These are phyloP conservation scores for Urocitellus parryii DNA, from an alignment of 2,113 vertebrate species.

Conservation along the genomic window DNA sequence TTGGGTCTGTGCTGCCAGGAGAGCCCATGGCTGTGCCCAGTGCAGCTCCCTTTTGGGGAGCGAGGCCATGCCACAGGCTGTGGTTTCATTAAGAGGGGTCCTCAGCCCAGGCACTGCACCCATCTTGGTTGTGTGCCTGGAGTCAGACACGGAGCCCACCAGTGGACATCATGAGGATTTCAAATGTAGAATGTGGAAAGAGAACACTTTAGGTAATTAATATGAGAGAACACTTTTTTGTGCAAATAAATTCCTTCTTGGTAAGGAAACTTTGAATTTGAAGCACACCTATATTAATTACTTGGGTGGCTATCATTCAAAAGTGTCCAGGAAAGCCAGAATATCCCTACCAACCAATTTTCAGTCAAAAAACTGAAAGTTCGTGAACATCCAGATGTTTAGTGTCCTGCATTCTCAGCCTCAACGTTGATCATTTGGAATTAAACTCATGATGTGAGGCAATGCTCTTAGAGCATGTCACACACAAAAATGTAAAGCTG, in stretches of 20 bases:
- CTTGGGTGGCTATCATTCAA: neutral
- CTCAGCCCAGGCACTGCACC: neutral
- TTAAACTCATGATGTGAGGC: conserved; percentile 63
- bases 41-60: rapidly evolving
- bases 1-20: neutral
- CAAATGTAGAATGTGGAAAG: neutral
- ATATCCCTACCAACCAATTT: conserved; percentile 13
- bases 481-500: conserved; percentile 82
- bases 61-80: neutral
- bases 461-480: conserved; percentile 72
- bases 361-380: neutral
- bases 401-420: neutral
- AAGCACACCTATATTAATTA: conserved; percentile 1
- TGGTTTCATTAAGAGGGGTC: rapidly evolving
- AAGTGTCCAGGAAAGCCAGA: neutral
- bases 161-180: neutral
- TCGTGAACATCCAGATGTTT: conserved; percentile 61
- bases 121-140: neutral
- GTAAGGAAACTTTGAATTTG: neutral
- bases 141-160: neutral
- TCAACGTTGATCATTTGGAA: conserved; percentile 53
- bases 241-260: conserved; percentile 19
- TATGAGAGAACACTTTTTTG: neutral
- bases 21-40: neutral
- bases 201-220: neutral